Evolutionary conservation across 1,140 invertebrate genomes (phyloP), one percentile per base, ranked within the genome.

Genomic region (Cyclargus thomasi): DNA sequence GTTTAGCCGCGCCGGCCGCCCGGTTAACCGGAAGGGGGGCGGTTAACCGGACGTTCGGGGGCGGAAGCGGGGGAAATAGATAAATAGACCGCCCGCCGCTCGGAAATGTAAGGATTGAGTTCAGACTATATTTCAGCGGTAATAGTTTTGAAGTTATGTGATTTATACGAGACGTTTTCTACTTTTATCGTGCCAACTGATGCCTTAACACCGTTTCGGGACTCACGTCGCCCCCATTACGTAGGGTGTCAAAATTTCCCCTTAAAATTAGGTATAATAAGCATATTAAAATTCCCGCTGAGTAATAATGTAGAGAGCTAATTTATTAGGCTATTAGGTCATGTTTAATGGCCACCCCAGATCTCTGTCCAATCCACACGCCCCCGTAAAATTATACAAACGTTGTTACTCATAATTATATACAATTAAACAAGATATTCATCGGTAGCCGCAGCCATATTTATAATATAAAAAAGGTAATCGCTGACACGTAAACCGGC

Each of bases 51-150:
- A 87, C 85, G 87, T 79, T 77, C 77, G 82, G 81, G 85, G 85
- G 83, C 84, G 85, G 85, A 88, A 88, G 81, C 80, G 84, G 85
- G 87, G 87, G 87, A 90, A 88, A 90, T 90, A 90, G 87, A 90
- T 90, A 90, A 90, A 90, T 90, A 88, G 81, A 87, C 85, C 85
- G 85, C 85, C 85, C 81, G 80, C 80, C 81, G 83, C 87, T 87
- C 85, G 85, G 85, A 88, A 87, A 90, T 90, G 83, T 90, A 84
- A 86, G 83, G 86, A 90, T 90, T 88, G 85, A 90, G 85, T 83
- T 85, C 85, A 76, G 84, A 88, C 85, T 90, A 87, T 90, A 88
- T 88, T 90, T 88, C 85, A 87, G 81, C 73, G 78, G 85, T 87
- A 87, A 88, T 87, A 90, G 85, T 88, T 90, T 86, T 82, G 81